Evolutionary conservation across 2,113 vertebrate genomes (phyloP), one percentile per base, ranked within the genome.

Genomic region (Spea bombifrons): DNA sequence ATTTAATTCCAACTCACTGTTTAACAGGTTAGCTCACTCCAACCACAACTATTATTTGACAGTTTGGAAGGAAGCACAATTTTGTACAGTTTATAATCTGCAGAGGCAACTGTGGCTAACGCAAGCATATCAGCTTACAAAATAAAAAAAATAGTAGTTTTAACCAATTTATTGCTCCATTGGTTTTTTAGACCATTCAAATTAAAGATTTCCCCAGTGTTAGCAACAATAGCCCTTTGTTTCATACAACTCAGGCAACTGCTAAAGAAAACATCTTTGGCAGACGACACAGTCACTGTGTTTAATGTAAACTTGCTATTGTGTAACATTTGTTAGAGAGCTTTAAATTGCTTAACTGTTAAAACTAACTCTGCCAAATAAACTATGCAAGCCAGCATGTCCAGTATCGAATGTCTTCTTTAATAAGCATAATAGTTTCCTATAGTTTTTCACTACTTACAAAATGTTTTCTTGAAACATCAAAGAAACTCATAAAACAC

Each of bases 361-460:
- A 59, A 45, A 67, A 72, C 61, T 53, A 45, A 50, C 68, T 68
- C 57, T 78, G 64, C 71, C 76, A 79, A 66, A 57, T 10, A 73
- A 80, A 67, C 15, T 44, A 67, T 71, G 44, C 48, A 71, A 79
- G 30, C 48, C 70, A 44, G 45, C 68, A 78, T 12, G 46, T 53
- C 48, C 65, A 12, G 61, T 66, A 73, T 79, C 50, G 9, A 57
- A 73, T 79, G 55, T 73, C 61, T 44, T 67, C 30, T 67, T 73
- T 66, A 66, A 80, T 66, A 53, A 79, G 73, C 69, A 71, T 72
- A 79, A 79, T 66, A 72, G 64, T 67, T 66, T 75, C n/a, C 63
- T 66, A 67, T 43, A 75, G 45, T 55, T 75, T 66, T 66, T 64
- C 9, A 49, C 48, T 46, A 64, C 59, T 63, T 64, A 57, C 64